These are phyloP conservation scores for Neolamprologus toae DNA, from an alignment of 2,113 vertebrate genomes.

Conservation along the genomic window DNA sequence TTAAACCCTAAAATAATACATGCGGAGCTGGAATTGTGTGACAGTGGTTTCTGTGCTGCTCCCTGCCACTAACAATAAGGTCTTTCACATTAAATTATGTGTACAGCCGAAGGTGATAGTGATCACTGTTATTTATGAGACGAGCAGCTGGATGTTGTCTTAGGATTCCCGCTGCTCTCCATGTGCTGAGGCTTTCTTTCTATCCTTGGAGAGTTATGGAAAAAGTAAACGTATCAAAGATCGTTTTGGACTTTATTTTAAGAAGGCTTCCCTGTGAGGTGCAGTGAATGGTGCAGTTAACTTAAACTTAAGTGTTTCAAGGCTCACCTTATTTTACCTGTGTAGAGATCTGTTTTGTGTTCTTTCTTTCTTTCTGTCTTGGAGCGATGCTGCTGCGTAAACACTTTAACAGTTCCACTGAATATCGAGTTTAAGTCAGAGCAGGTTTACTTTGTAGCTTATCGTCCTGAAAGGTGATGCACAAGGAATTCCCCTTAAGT, in stretches of 20 bases:
- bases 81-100: background rate
- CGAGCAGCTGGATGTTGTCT: slow-evolving; percentile 31
- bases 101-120: slow-evolving; percentile 9
- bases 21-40: background rate
- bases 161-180: slow-evolving; percentile 8
- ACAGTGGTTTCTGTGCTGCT: background rate
- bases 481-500: slow-evolving; percentile 31
- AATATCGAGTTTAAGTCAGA: background rate
- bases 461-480: background rate
- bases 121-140: slow-evolving; percentile 30
- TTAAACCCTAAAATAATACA: background rate
- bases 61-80: background rate
- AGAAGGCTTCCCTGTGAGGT: background rate
- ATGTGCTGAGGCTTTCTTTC: background rate
- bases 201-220: background rate
- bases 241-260: background rate
- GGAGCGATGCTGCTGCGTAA: background rate
- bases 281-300: background rate
- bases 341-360: background rate
- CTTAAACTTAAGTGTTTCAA: background rate
- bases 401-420: background rate
- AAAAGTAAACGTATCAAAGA: slow-evolving; percentile 1
- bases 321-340: background rate
- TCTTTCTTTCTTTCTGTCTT: background rate
- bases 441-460: background rate